phyloP scores from a whole-genome alignment of 1,140 invertebrate species.

The Teleogryllus occipitalis region DNA sequence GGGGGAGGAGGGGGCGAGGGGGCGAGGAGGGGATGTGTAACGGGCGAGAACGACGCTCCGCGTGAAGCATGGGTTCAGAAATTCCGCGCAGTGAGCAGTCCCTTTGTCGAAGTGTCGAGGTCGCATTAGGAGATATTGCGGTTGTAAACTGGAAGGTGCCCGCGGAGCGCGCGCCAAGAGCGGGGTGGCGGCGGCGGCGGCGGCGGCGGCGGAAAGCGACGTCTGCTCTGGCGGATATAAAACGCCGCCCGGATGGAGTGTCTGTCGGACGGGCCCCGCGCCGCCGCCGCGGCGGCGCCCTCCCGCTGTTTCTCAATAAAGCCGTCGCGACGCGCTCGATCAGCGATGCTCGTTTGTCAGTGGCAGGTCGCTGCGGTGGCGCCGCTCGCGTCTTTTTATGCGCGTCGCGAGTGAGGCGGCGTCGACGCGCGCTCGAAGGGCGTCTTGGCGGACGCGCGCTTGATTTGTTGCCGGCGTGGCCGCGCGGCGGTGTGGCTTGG shows the following conservation, averaged over 20 bases:
- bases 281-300: no score
- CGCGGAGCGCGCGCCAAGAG: neutral
- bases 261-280: neutral
- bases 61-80: neutral
- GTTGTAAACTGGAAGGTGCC: neutral
- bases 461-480: no score
- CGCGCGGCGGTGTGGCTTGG: no score
- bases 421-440: neutral
- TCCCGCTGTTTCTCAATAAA: neutral
- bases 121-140: neutral
- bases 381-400: neutral
- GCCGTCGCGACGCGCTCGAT: neutral
- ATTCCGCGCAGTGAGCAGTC: neutral
- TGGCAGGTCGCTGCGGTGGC: neutral
- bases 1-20: no score
- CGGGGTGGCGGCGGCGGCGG: neutral
- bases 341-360: conserved; percentile 3
- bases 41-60: neutral
- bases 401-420: no score
- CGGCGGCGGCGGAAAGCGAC: neutral
- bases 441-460: no score
- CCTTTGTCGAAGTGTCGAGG: neutral
- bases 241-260: neutral
- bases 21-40: neutral
- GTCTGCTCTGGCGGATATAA: neutral